A percentile compares a stretch with the other conserved stretches of the same genome.
Evolutionary conservation across 2,797 vertebrate genomes (phyloP).

Genomic region (Sebastes itinus): DNA sequence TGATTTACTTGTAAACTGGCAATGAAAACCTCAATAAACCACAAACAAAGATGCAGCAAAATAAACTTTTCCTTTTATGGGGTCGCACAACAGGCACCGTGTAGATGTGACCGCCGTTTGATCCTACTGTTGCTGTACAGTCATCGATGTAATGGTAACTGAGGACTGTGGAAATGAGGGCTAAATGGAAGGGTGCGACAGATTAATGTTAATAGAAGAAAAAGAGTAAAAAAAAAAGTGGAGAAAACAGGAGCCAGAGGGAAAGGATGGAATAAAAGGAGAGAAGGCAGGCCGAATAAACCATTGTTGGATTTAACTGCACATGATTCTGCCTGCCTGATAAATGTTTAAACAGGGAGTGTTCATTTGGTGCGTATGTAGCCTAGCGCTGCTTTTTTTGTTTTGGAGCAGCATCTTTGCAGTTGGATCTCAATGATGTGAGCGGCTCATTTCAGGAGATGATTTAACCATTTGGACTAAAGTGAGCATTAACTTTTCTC

Average conservation of each 20-base stretch:
- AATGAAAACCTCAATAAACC: not conserved
- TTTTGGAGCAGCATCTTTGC: conserved; percentile 41
- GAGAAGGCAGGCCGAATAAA: not conserved
- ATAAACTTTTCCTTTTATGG: not conserved
- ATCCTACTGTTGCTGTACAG: not conserved
- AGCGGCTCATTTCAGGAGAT: not conserved
- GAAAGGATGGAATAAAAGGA: not conserved
- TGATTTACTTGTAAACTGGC: not conserved
- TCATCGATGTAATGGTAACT: not conserved
- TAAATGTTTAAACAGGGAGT: conserved; percentile 64
- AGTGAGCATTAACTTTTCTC: not conserved
- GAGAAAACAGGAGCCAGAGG: not conserved
- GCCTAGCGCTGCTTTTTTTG: conserved; percentile 3
- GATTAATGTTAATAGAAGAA: not conserved
- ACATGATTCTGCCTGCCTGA: conserved; percentile 35
- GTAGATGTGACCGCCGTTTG: not conserved
- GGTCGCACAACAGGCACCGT: not conserved
- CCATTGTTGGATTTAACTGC: conserved; percentile 26
- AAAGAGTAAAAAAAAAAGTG: not conserved
- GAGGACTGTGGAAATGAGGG: not conserved
- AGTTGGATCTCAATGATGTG: conserved; percentile 13
- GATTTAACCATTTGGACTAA: not conserved
- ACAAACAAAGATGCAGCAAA: not conserved
- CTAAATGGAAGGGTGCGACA: not conserved
- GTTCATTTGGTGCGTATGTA: conserved; percentile 19